These are phyloP conservation scores for Villa cingulata DNA, from an alignment of 2,888 invertebrate genomes.

Conservation along the genomic window DNA sequence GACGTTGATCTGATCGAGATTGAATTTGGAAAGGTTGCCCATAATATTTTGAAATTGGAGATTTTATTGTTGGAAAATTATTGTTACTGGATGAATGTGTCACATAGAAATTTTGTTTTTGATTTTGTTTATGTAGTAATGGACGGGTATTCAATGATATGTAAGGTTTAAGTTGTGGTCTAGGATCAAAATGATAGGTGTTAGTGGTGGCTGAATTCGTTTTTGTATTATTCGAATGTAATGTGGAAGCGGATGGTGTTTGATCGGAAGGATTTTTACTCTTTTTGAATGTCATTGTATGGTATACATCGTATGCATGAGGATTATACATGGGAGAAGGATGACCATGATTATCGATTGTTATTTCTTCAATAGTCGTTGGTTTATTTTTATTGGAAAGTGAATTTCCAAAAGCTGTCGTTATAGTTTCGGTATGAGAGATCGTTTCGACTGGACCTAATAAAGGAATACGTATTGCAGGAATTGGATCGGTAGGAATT, in stretches of 20 bases:
- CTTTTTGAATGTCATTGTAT: conserved; percentile 12
- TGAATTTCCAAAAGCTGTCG: conserved; percentile 26
- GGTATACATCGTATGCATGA: conserved; percentile 15
- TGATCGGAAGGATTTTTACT: background rate
- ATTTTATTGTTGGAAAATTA: background rate
- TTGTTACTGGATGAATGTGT: background rate
- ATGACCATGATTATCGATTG: background rate
- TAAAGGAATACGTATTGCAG: background rate
- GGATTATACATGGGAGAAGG: conserved; percentile 1
- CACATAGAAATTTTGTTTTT: background rate
- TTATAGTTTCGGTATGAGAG: conserved; percentile 31
- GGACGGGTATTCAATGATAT: no score
- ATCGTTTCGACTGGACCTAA: conserved; percentile 26
- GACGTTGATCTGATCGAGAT: background rate
- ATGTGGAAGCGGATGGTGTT: no score
- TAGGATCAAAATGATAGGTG: background rate
- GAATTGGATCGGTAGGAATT: conserved; percentile 14
- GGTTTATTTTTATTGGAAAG: background rate
- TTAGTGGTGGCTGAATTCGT: no score
- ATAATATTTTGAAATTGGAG: no score
- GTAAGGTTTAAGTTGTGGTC: background rate
- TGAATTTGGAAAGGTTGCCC: background rate
- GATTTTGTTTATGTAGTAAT: background rate
- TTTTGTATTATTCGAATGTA: no score
- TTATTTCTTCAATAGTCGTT: background rate